Conservation (phyloP, 2,888 invertebrate species). For the Boloria euphrosyne region DNA sequence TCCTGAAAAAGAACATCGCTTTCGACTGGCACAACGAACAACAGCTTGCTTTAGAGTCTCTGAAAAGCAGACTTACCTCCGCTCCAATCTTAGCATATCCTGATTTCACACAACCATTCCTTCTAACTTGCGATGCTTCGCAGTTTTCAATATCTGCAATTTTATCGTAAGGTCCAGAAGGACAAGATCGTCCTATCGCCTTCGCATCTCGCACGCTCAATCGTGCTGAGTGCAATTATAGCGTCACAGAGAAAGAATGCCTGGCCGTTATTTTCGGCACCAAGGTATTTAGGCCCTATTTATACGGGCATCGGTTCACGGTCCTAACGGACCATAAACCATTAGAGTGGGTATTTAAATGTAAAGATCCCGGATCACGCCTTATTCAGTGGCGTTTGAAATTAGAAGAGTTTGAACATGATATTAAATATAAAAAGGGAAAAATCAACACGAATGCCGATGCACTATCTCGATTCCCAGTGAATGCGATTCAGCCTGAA, state of each 20-base stretch:
- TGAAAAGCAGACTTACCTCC: neutral
- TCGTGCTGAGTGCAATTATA: neutral
- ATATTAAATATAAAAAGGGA: constrained; percentile 2
- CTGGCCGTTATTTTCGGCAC: neutral
- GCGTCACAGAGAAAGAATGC: no score
- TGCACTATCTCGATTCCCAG: constrained; percentile 8
- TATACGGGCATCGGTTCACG: constrained; percentile 4
- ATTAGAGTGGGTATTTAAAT: constrained; percentile 6
- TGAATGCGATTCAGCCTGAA: neutral
- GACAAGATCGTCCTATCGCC: neutral
- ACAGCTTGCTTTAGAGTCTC: constrained; percentile 31
- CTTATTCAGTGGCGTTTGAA: constrained; percentile 3
- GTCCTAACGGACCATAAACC: constrained; percentile 16
- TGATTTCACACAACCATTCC: no score
- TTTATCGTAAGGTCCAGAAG: neutral
- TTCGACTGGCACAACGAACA: constrained; percentile 38
- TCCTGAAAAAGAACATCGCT: constrained; percentile 24
- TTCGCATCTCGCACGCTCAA: neutral
- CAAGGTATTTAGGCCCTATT: constrained; percentile 10
- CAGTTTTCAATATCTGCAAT: neutral
- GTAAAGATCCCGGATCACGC: constrained; percentile 6
- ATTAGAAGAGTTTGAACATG: no score
- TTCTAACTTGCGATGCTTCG: neutral
- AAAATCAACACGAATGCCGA: neutral
- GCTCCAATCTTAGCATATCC: no score